Evolutionary conservation across 2,797 vertebrate genomes (phyloP).

Genomic region (Gambelia wislizenii): DNA sequence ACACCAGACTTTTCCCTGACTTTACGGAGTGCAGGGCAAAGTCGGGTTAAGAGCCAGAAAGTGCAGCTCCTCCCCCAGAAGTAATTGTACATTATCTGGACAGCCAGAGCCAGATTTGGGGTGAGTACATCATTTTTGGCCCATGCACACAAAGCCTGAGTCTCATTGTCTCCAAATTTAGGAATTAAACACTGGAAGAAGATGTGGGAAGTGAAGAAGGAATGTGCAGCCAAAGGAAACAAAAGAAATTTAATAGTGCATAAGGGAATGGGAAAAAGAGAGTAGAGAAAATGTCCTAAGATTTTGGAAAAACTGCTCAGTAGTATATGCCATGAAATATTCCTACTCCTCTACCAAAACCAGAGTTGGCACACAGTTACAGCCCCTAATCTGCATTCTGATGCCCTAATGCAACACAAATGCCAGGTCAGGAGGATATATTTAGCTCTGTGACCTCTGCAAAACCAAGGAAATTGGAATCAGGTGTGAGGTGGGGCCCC

Average conservation of each 20-base stretch:
- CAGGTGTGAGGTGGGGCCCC: not conserved
- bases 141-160: too few relatives aligned
- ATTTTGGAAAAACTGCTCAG: not conserved
- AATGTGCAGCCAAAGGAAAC: not conserved
- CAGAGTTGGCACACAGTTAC: not conserved
- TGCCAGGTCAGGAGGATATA: not conserved
- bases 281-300: not conserved
- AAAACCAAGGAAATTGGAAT: not conserved
- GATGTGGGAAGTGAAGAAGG: not conserved
- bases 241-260: not conserved
- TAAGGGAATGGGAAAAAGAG: not conserved
- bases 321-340: not conserved
- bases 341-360: not conserved
- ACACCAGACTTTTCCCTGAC: too few relatives aligned
- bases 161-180: not conserved
- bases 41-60: too few relatives aligned
- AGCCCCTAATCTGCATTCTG: not conserved
- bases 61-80: too few relatives aligned
- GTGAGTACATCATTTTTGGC: too few relatives aligned
- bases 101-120: too few relatives aligned
- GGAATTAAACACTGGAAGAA: not conserved
- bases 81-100: too few relatives aligned
- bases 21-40: too few relatives aligned
- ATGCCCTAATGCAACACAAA: not conserved
- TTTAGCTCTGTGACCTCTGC: not conserved